These are phyloP conservation scores for Rhinoraja longicauda DNA, from an alignment of 2,797 vertebrate species.

Conservation along the genomic window DNA sequence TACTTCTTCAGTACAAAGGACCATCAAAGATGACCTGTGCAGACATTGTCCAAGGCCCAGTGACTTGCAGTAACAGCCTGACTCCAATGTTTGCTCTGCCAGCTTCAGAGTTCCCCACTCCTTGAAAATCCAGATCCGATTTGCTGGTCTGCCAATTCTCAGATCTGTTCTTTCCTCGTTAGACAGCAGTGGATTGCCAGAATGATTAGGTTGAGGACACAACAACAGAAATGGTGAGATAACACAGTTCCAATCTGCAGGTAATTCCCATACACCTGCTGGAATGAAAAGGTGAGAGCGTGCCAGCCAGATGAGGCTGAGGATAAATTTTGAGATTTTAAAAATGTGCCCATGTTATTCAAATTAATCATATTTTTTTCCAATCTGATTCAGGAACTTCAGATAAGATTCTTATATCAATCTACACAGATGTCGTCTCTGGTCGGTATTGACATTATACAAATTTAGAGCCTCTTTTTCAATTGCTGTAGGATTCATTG, in stretches of 20 bases:
- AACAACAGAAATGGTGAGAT: not conserved
- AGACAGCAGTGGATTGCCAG: not conserved
- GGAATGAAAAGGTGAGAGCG: not conserved
- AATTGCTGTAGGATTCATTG: not conserved
- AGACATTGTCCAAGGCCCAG: not conserved
- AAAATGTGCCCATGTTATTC: not conserved
- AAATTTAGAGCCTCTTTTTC: not conserved
- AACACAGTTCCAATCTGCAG: not conserved
- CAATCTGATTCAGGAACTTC: not conserved
- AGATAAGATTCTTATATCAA: not conserved
- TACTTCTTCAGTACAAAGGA: conserved; percentile 21
- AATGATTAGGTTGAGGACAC: not conserved
- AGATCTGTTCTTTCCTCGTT: not conserved
- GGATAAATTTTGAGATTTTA: not conserved
- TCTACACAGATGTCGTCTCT: not conserved
- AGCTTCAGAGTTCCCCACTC: not conserved
- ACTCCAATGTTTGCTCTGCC: not conserved
- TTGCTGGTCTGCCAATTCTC: not conserved
- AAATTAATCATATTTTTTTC: not conserved
- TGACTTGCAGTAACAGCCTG: not conserved
- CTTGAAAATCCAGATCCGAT: not conserved
- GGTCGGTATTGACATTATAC: not conserved
- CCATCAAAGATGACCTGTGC: not conserved
- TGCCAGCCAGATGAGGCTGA: not conserved
- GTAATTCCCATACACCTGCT: not conserved